Conservation (phyloP, 1,140 invertebrate species). For the Drosophila tristis region DNA sequence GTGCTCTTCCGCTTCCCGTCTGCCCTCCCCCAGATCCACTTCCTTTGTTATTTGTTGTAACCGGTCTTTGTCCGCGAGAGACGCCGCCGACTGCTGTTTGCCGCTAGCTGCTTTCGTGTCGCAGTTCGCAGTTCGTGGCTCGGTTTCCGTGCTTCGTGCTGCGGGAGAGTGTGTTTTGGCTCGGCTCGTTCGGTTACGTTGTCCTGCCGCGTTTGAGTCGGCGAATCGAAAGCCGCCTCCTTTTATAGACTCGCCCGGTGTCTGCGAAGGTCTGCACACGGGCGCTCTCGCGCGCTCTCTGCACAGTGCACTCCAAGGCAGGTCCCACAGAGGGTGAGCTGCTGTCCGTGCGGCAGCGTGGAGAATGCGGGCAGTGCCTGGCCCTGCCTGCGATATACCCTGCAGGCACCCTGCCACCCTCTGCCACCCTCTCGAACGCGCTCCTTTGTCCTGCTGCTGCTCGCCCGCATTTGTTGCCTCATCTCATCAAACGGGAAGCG, state of each 20-base stretch:
- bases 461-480: constrained; percentile 34
- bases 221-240: constrained; percentile 64
- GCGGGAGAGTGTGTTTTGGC: constrained; percentile 15
- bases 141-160: constrained; percentile 1
- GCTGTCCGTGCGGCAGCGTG: neutral
- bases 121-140: neutral
- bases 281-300: neutral
- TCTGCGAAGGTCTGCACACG: constrained; percentile 53
- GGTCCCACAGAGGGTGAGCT: neutral
- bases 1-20: constrained; percentile 35
- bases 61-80: constrained; percentile 39
- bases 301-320: too few relatives aligned
- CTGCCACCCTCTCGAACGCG: neutral
- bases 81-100: neutral
- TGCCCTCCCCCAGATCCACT: constrained; percentile 28
- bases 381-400: constrained; percentile 1
- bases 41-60: constrained; percentile 69
- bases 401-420: neutral
- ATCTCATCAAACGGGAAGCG: constrained; percentile 54
- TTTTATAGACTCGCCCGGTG: constrained; percentile 76
- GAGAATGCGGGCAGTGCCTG: neutral
- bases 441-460: constrained; percentile 22
- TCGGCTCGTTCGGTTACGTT: constrained; percentile 53
- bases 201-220: constrained; percentile 80
- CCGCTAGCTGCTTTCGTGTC: neutral